phyloP scores from a whole-genome alignment of 2,113 vertebrate genomes.

The Leucosticte australis region DNA sequence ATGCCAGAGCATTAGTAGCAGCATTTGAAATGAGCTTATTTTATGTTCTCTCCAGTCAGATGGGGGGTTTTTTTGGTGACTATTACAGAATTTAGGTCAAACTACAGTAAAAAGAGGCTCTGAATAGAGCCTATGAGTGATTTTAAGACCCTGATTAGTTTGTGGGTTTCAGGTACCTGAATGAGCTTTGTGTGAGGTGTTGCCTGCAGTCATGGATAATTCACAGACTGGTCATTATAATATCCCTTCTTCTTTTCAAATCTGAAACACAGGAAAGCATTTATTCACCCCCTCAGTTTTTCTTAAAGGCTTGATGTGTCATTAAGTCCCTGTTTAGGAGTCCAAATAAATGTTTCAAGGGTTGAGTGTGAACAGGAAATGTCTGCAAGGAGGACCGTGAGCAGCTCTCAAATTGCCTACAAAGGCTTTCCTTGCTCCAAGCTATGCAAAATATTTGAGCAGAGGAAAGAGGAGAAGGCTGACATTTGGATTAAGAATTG shows the following conservation, averaged over 20 bases:
- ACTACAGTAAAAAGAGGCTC: neutral
- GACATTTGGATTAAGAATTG: conserved; percentile 13
- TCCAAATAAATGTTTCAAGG: neutral
- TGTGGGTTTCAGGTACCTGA: neutral
- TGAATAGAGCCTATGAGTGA: neutral
- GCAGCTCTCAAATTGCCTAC: neutral
- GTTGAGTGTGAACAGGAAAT: neutral
- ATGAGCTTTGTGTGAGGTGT: neutral
- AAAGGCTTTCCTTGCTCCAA: neutral
- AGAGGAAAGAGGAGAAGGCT: neutral
- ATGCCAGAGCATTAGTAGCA: neutral
- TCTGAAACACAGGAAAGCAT: neutral
- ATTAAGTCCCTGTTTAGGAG: neutral
- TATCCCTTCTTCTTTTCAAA: neutral
- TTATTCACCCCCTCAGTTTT: neutral
- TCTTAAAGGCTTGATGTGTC: neutral
- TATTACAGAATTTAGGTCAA: neutral
- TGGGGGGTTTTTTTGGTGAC: neutral
- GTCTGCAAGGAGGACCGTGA: neutral
- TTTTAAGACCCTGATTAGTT: neutral
- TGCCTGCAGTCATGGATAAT: neutral
- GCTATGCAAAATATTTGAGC: neutral
- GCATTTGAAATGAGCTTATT: neutral
- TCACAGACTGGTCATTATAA: neutral
- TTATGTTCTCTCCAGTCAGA: neutral